Percentiles rank a stretch among this genome's conserved stretches.
Conservation (phyloP, 2,888 invertebrate species). For the Agrochola lychnidis region DNA sequence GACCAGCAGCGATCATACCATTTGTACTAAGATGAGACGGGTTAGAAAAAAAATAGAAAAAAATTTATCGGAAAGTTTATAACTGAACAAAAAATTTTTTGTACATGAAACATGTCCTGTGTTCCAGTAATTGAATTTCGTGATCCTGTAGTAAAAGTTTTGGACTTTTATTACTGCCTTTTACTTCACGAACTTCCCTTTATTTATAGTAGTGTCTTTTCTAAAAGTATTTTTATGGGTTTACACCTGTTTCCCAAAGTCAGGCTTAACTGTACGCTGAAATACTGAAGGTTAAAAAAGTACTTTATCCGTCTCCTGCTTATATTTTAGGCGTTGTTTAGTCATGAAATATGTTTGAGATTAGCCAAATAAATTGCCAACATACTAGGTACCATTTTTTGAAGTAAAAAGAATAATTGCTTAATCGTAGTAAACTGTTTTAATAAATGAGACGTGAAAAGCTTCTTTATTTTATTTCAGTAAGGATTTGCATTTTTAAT, state of each 20-base stretch:
- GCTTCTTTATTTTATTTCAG: background rate
- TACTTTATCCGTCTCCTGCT: slow-evolving; percentile 33
- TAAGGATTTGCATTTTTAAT: background rate
- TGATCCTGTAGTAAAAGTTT: slow-evolving; percentile 39
- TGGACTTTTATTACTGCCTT: slow-evolving; percentile 27
- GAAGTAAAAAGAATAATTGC: background rate
- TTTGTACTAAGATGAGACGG: too few species aligned
- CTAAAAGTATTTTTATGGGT: slow-evolving; percentile 37
- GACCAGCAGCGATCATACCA: too few species aligned
- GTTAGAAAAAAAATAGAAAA: too few species aligned
- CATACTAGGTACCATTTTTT: background rate
- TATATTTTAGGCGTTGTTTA: slow-evolving; percentile 32
- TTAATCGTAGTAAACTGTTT: slow-evolving; percentile 10
- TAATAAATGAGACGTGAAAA: background rate
- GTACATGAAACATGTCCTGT: background rate
- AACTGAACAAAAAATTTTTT: background rate
- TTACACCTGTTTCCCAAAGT: slow-evolving; percentile 33
- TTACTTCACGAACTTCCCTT: slow-evolving; percentile 10
- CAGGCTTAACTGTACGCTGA: background rate
- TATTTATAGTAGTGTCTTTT: slow-evolving; percentile 37
- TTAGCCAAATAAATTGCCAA: slow-evolving; percentile 37
- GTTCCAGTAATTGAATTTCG: slow-evolving; percentile 35
- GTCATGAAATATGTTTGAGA: slow-evolving; percentile 43
- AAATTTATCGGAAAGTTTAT: background rate
- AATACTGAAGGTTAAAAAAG: slow-evolving; percentile 49